Evolutionary conservation across 2,113 vertebrate genomes (phyloP).

Genomic region (Larimichthys crocea): DNA sequence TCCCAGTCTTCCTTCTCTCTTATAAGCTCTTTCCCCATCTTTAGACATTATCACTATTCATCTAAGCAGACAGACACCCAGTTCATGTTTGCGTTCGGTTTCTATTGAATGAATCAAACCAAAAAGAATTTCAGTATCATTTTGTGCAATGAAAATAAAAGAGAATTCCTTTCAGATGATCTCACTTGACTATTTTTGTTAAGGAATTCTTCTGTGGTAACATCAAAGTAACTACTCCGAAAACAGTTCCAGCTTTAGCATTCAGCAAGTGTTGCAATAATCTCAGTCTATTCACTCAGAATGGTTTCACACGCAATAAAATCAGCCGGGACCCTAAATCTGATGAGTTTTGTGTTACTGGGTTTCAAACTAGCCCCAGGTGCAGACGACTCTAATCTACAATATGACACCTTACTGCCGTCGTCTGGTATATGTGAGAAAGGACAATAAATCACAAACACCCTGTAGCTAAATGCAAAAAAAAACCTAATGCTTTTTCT

Average conservation of each 20-base stretch:
- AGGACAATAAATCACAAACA: constrained; percentile 44
- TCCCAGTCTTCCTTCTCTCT: constrained; percentile 24
- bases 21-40: constrained; percentile 37
- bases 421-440: constrained; percentile 30
- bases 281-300: constrained; percentile 24
- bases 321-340: constrained; percentile 39
- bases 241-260: constrained; percentile 12
- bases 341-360: constrained; percentile 31
- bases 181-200: constrained; percentile 21
- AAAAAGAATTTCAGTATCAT: background rate
- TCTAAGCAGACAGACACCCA: constrained; percentile 31
- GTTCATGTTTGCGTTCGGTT: constrained; percentile 9
- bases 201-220: constrained; percentile 29
- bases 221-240: constrained; percentile 6
- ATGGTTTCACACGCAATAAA: constrained; percentile 23
- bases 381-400: constrained; percentile 37
- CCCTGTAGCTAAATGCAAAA: constrained; percentile 27
- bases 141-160: constrained; percentile 30
- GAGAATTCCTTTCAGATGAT: constrained; percentile 41
- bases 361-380: constrained; percentile 24
- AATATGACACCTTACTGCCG: constrained; percentile 23
- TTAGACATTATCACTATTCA: constrained; percentile 8
- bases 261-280: constrained; percentile 38
- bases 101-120: constrained; percentile 32
- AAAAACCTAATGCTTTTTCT: background rate